A percentile compares a stretch with the other conserved stretches of the same genome.
These are phyloP conservation scores for Chinchilla lanigera DNA, from an alignment of 2,113 vertebrate genomes.

Conservation along the genomic window DNA sequence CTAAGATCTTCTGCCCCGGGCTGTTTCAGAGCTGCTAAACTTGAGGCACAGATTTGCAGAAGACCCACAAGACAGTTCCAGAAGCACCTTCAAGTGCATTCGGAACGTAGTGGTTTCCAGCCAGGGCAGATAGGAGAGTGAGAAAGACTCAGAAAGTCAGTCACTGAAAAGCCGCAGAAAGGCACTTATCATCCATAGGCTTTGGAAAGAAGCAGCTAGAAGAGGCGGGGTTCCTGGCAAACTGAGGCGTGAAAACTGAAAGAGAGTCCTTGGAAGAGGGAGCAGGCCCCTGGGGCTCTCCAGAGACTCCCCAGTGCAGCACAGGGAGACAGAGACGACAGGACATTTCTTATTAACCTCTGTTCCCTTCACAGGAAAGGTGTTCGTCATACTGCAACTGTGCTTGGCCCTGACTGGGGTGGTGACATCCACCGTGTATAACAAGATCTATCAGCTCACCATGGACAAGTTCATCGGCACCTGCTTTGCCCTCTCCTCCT, in stretches of 20 bases:
- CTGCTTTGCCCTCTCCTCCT: constrained; percentile 91
- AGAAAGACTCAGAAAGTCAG: background rate
- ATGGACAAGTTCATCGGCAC: constrained; percentile 90
- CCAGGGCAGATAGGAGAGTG: background rate
- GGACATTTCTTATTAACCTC: background rate
- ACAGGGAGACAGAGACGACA: background rate
- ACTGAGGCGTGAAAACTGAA: background rate
- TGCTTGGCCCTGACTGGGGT: constrained; percentile 89
- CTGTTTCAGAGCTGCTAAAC: background rate
- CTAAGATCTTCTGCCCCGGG: background rate
- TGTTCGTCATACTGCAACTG: constrained; percentile 92
- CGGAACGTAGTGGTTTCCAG: background rate
- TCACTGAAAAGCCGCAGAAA: background rate
- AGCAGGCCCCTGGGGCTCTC: background rate
- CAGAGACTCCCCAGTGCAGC: background rate
- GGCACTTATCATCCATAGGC: no score
- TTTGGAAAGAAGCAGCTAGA: background rate
- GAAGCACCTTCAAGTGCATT: background rate
- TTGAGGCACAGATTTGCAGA: background rate
- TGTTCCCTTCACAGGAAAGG: constrained; percentile 86
- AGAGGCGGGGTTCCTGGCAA: background rate
- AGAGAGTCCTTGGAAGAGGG: background rate
- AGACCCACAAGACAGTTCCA: background rate
- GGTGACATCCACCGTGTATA: constrained; percentile 91
- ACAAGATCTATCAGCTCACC: constrained; percentile 94